These are phyloP conservation scores for Drosophila navojoa DNA, from an alignment of 1,140 invertebrate species.

Conservation along the genomic window DNA sequence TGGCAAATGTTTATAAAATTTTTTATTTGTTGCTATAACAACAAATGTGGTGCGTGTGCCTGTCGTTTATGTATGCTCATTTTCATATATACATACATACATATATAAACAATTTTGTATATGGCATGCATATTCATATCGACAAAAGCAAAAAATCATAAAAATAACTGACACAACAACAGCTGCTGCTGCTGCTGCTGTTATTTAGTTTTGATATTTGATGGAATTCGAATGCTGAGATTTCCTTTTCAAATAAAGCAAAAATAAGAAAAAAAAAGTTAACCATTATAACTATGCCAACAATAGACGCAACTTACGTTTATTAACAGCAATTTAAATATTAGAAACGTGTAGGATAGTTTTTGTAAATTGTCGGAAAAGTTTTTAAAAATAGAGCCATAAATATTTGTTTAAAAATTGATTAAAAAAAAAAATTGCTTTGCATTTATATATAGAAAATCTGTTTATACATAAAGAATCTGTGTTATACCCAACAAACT, in stretches of 20 bases:
- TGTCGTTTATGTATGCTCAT: constrained; percentile 24
- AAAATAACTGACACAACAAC: constrained; percentile 8
- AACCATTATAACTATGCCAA: constrained; percentile 38
- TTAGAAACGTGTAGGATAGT: too few species aligned
- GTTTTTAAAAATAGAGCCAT: too few species aligned
- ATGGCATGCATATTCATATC: constrained; percentile 45
- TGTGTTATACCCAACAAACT: background rate
- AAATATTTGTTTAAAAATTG: too few species aligned
- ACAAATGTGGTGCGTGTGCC: constrained; percentile 29
- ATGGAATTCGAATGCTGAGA: constrained; percentile 32
- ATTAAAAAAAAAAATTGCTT: too few species aligned
- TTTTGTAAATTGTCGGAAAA: background rate
- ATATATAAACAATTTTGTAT: background rate
- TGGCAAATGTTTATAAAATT: constrained; percentile 22
- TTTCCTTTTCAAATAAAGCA: constrained; percentile 27
- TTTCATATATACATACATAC: background rate
- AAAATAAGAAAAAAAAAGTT: background rate
- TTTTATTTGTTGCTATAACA: constrained; percentile 44
- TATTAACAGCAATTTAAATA: too few species aligned
- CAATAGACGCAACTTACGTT: constrained; percentile 1
- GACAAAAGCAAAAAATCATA: constrained; percentile 16
- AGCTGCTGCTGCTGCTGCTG: constrained; percentile 10
- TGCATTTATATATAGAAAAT: too few species aligned
- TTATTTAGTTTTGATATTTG: constrained; percentile 19
- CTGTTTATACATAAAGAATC: too few species aligned